phyloP scores from a whole-genome alignment of 2,113 vertebrate species.

The Aegypius monachus region DNA sequence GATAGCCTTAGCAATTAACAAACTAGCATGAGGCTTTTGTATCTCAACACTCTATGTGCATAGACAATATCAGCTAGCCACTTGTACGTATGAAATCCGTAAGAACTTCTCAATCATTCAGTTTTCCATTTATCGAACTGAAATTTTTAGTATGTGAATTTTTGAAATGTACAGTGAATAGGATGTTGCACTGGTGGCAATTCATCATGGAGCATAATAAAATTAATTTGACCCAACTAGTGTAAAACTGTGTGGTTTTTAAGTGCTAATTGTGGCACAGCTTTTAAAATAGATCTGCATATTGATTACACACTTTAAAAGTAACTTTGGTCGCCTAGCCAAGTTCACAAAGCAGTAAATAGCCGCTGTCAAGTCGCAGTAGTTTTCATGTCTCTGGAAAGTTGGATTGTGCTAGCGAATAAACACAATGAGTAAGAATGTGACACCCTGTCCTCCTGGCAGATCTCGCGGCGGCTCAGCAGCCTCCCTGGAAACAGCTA shows the following conservation, averaged over 20 bases:
- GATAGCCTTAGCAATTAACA: conserved; percentile 73
- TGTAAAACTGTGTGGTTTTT: conserved; percentile 57
- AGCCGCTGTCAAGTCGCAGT: not conserved
- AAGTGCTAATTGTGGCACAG: not conserved
- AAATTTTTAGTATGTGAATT: conserved; percentile 83
- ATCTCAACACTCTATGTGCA: conserved; percentile 74
- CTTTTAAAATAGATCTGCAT: conserved; percentile 19
- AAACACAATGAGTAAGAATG: conserved; percentile 42
- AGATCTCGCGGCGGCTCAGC: not conserved
- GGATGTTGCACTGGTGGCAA: conserved; percentile 86
- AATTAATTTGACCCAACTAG: conserved; percentile 80
- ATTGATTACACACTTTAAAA: not conserved
- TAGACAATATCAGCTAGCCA: conserved; percentile 79
- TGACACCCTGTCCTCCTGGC: conserved; percentile 31
- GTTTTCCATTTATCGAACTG: conserved; percentile 74
- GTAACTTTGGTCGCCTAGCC: not conserved
- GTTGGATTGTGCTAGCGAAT: conserved; percentile 34
- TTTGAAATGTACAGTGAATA: conserved; percentile 82
- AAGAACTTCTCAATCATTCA: conserved; percentile 77
- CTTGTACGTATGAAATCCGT: conserved; percentile 72
- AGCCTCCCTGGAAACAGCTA: not conserved
- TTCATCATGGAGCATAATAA: conserved; percentile 84
- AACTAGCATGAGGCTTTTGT: conserved; percentile 79
- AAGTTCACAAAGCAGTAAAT: not conserved
- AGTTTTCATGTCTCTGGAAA: conserved; percentile 3